These are phyloP conservation scores for Stegodyphus mimosarum DNA, from an alignment of 1,140 invertebrate species.

Conservation along the genomic window DNA sequence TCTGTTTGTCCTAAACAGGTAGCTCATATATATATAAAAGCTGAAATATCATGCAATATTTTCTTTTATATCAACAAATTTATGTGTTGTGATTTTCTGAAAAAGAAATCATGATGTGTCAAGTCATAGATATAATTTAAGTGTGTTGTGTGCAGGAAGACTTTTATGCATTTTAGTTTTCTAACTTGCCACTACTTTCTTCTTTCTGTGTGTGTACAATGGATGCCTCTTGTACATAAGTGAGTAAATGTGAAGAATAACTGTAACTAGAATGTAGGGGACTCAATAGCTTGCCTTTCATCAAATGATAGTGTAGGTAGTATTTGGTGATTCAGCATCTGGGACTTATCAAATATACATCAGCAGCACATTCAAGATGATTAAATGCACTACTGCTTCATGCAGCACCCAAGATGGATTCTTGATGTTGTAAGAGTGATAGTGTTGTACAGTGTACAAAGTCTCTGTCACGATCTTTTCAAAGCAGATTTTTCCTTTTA, in stretches of 20 bases:
- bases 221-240: conserved; percentile 57
- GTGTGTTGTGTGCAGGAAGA: background rate
- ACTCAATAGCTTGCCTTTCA: conserved; percentile 60
- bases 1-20: background rate
- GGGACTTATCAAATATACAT: conserved; percentile 48
- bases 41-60: background rate
- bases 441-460: conserved; percentile 62
- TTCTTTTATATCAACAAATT: background rate
- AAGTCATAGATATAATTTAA: background rate
- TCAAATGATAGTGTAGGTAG: conserved; percentile 58
- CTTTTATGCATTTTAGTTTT: conserved; percentile 3
- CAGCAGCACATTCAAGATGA: conserved; percentile 54
- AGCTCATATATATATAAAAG: background rate
- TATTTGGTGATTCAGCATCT: conserved; percentile 56
- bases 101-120: background rate
- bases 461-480: conserved; percentile 48
- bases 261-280: conserved; percentile 51
- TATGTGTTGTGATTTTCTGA: background rate
- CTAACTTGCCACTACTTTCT: background rate
- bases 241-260: conserved; percentile 60
- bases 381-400: conserved; percentile 56
- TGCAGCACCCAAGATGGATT: conserved; percentile 55
- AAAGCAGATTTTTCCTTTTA: conserved; percentile 31
- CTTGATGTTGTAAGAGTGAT: conserved; percentile 59
- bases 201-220: conserved; percentile 32